Evolutionary conservation across 35 echinoderm and acorn worm species (phyloP).

Genomic region (Eucidaris tribuloides): DNA sequence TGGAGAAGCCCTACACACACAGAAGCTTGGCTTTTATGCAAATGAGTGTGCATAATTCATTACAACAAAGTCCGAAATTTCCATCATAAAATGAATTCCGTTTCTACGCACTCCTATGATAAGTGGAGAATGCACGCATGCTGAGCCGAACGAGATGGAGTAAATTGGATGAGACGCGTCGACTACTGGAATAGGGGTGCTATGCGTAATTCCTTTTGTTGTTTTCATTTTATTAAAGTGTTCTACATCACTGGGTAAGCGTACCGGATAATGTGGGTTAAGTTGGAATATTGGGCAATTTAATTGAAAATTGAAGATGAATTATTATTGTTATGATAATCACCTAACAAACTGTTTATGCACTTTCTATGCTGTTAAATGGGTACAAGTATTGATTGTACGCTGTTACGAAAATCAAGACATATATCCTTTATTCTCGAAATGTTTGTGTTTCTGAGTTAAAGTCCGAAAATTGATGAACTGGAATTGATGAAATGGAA

Average conservation of each 20-base stretch:
- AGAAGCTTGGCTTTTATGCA: constrained; percentile 11
- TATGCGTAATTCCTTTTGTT: not conserved
- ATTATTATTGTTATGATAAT: too few species aligned
- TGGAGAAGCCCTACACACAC: not conserved
- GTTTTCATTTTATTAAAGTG: not conserved
- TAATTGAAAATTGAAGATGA: too few species aligned
- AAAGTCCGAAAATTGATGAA: too few species aligned
- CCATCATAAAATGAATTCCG: not conserved
- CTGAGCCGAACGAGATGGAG: not conserved
- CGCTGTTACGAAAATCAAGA: too few species aligned
- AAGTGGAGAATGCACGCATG: too few species aligned
- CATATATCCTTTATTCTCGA: too few species aligned
- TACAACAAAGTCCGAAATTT: constrained; percentile 12
- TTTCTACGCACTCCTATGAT: not conserved
- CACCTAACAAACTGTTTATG: too few species aligned
- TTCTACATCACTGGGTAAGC: not conserved
- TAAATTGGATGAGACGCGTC: not conserved
- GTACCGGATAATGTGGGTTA: not conserved
- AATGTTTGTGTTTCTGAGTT: too few species aligned
- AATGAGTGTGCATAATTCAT: constrained; percentile 25
- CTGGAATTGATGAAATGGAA: too few species aligned
- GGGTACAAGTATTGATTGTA: too few species aligned
- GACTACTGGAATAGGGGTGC: not conserved
- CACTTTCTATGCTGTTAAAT: too few species aligned
- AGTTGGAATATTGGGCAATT: too few species aligned